phyloP scores from a whole-genome alignment of 2,888 invertebrate genomes.

The Orthosia gracilis region DNA sequence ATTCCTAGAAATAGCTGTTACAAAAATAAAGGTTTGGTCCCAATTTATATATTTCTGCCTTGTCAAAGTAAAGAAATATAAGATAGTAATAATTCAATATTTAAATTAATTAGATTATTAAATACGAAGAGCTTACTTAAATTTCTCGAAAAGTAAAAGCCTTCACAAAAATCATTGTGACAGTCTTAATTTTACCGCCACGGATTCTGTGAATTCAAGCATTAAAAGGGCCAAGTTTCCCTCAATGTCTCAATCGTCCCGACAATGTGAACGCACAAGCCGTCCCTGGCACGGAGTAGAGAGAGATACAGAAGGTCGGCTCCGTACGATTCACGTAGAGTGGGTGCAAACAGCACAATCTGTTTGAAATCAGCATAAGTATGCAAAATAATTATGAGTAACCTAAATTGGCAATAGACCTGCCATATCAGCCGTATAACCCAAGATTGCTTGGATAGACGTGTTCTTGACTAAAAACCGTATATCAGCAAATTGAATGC shows the following conservation, averaged over 20 bases:
- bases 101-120: not conserved
- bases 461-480: too few species aligned
- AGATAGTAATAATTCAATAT: not conserved
- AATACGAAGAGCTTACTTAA: not conserved
- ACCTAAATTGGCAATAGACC: too few species aligned
- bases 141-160: not conserved
- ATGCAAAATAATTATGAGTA: too few species aligned
- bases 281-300: not conserved
- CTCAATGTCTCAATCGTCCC: conserved; percentile 45
- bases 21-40: not conserved
- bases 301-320: not conserved
- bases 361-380: too few species aligned
- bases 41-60: not conserved
- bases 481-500: too few species aligned
- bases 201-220: conserved; percentile 30
- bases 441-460: too few species aligned
- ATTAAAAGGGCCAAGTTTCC: conserved; percentile 45
- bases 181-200: conserved; percentile 18
- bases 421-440: too few species aligned
- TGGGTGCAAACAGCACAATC: too few species aligned
- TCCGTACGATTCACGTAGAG: not conserved
- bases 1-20: not conserved
- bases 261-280: conserved; percentile 37
- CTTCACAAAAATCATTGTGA: conserved; percentile 11
- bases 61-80: not conserved